These are phyloP conservation scores for Festucalex cinctus DNA, from an alignment of 2,113 vertebrate genomes.

Conservation along the genomic window DNA sequence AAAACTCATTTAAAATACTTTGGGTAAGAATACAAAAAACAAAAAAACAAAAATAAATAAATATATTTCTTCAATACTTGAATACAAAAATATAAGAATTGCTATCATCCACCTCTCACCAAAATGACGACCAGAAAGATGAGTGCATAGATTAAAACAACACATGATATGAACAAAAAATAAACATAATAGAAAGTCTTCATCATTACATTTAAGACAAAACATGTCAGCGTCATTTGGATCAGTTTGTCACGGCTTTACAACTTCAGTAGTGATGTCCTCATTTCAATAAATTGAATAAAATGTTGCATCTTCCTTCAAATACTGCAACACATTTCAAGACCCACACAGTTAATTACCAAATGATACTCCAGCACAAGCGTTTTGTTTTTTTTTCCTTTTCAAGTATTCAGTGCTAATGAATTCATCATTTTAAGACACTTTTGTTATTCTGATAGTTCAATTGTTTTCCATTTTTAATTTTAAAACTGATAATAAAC, in stretches of 20 bases:
- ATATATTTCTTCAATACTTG: constrained; percentile 48
- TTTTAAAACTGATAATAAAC: not conserved
- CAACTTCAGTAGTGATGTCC: not conserved
- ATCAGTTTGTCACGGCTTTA: not conserved
- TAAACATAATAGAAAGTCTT: not conserved
- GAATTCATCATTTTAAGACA: not conserved
- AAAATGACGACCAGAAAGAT: constrained; percentile 21
- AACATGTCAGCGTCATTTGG: not conserved
- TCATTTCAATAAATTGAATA: not conserved
- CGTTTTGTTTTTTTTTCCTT: not conserved
- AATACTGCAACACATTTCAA: not conserved
- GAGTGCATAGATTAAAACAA: constrained; percentile 37
- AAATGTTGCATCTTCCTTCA: not conserved
- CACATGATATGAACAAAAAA: not conserved
- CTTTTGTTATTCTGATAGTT: not conserved
- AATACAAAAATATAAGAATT: constrained; percentile 59
- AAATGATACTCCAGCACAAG: not conserved
- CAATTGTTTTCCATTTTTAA: constrained; percentile 1
- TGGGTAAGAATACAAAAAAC: constrained; percentile 52
- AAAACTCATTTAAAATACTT: constrained; percentile 46
- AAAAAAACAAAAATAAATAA: too few relatives aligned
- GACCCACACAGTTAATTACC: not conserved
- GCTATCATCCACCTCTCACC: constrained; percentile 18
- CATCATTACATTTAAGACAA: constrained; percentile 11
- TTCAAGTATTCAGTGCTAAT: not conserved